Conservation (phyloP, 1,140 invertebrate genomes). For the Drosophila takahashii region DNA sequence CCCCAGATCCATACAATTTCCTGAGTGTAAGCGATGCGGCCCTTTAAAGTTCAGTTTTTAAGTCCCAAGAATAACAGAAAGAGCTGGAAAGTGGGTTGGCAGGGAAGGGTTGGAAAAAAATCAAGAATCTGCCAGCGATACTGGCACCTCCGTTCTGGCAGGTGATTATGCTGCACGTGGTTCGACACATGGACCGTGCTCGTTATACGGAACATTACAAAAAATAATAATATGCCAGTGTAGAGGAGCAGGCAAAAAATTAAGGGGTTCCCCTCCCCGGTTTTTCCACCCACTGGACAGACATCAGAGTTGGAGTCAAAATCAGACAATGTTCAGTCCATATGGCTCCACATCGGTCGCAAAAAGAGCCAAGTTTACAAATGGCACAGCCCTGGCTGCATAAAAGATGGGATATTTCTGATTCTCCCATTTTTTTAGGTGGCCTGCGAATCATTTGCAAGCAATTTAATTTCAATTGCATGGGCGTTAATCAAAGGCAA, state of each 20-base stretch:
- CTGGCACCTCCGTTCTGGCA: conserved; percentile 15
- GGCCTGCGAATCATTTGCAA: conserved; percentile 71
- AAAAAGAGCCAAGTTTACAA: conserved; percentile 55
- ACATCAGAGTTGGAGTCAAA: conserved; percentile 50
- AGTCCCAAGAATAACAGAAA: conserved; percentile 33
- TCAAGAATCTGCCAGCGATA: conserved; percentile 30
- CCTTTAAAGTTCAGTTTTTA: conserved; percentile 43
- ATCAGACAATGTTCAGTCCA: conserved; percentile 59
- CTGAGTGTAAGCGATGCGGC: conserved; percentile 49
- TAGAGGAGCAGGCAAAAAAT: conserved; percentile 61
- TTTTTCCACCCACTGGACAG: conserved; percentile 44
- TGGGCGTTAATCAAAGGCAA: conserved; percentile 73
- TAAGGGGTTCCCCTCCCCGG: conserved; percentile 32
- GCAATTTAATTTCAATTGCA: conserved; percentile 81
- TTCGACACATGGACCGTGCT: conserved; percentile 36
- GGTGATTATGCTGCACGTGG: conserved; percentile 50
- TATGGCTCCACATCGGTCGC: conserved; percentile 5
- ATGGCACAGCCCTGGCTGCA: conserved; percentile 56
- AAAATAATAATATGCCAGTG: conserved; percentile 32
- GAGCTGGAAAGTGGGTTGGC: neutral
- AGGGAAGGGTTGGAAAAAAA: neutral
- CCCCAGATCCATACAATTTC: conserved; percentile 39
- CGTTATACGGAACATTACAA: conserved; percentile 45
- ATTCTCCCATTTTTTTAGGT: conserved; percentile 22
- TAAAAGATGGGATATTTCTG: conserved; percentile 29